Conservation (phyloP, 2,113 vertebrate species). For the Setophaga kirtlandii region DNA sequence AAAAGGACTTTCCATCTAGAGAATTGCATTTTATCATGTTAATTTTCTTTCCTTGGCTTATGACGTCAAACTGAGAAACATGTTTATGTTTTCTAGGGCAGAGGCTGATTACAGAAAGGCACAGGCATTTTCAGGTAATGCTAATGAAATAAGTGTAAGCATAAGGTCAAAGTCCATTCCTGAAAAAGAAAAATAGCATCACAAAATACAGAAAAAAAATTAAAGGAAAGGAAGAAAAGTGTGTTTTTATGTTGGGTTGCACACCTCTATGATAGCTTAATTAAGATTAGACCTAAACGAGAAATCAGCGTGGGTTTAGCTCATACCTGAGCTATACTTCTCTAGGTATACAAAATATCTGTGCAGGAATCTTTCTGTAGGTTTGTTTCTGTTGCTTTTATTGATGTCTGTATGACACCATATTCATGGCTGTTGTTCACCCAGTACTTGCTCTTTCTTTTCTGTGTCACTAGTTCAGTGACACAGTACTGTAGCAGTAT, state of each 20-base stretch:
- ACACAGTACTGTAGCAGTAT: no score
- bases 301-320: neutral
- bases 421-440: neutral
- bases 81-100: slow-evolving; percentile 67
- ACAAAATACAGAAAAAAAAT: neutral
- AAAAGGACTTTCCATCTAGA: neutral
- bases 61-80: neutral
- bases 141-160: neutral
- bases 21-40: neutral
- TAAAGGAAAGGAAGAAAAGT: neutral
- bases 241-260: neutral
- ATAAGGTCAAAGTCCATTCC: neutral
- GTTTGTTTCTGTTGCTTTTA: neutral
- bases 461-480: neutral
- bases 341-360: neutral
- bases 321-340: neutral
- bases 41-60: neutral
- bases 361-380: neutral
- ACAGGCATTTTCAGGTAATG: slow-evolving; percentile 79
- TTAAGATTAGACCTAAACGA: neutral
- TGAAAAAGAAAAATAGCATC: neutral
- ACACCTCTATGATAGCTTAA: neutral
- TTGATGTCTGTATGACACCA: neutral
- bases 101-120: slow-evolving; percentile 75
- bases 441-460: neutral